These are phyloP conservation scores for Bovichtus variegatus DNA, from an alignment of 2,797 vertebrate species.

Conservation along the genomic window DNA sequence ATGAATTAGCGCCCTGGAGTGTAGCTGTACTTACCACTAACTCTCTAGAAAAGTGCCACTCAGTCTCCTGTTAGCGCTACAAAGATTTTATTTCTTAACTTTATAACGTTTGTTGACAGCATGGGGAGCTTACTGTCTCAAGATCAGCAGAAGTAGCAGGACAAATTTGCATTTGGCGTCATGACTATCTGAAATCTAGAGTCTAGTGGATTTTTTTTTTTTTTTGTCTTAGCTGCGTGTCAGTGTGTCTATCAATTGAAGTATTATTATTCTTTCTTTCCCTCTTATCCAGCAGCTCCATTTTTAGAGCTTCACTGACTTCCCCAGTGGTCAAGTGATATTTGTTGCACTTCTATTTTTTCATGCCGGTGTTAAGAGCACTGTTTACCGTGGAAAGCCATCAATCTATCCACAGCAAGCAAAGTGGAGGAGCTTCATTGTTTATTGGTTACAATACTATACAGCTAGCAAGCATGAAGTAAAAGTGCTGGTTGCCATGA, in stretches of 20 bases:
- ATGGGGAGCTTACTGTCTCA: conserved; percentile 24
- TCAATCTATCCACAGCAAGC: background rate
- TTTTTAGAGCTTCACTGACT: conserved; percentile 12
- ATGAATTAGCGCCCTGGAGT: conserved; percentile 19
- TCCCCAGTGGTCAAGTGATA: conserved; percentile 1
- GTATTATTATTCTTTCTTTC: background rate
- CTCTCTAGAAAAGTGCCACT: background rate
- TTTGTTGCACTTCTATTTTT: background rate
- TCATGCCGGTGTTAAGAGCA: background rate
- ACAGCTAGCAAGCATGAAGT: conserved; percentile 12
- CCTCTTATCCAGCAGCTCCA: conserved; percentile 2
- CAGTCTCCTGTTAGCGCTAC: conserved; percentile 30
- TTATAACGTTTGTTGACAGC: conserved; percentile 40
- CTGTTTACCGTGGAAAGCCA: background rate
- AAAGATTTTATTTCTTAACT: conserved; percentile 36
- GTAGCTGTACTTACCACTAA: conserved; percentile 3
- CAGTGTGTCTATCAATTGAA: background rate
- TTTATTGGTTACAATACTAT: background rate
- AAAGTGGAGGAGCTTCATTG: background rate
- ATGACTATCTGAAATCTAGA: conserved; percentile 21
- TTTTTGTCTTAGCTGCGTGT: background rate
- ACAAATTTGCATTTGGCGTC: conserved; percentile 13
- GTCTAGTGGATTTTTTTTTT: conserved; percentile 9
- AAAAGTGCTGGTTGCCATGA: conserved; percentile 68
- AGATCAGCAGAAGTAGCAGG: conserved; percentile 17